phyloP scores from a whole-genome alignment of 2,888 invertebrate genomes.

The Drosophila eohydei region DNA sequence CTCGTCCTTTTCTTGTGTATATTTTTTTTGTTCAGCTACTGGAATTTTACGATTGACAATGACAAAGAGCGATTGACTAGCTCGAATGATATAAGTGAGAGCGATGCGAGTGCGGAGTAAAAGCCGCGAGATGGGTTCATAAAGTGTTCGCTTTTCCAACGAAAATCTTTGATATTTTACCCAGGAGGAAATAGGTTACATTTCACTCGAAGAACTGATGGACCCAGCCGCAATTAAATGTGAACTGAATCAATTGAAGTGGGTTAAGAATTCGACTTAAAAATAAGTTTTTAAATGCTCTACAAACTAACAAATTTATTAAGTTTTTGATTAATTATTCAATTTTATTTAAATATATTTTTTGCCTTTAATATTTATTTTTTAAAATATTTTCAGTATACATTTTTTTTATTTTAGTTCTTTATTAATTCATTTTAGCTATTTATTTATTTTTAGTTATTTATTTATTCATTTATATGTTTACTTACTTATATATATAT shows the following conservation, averaged over 20 bases:
- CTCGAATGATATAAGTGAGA: conserved; percentile 13
- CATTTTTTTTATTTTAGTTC: too few species aligned
- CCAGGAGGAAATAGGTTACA: neutral
- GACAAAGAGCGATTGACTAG: conserved; percentile 65
- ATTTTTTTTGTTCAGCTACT: conserved; percentile 20
- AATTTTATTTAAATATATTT: too few species aligned
- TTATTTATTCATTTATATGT: too few species aligned
- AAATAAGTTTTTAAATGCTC: too few species aligned
- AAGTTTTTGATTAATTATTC: neutral
- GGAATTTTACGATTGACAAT: conserved; percentile 73
- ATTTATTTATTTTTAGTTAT: too few species aligned
- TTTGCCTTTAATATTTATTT: too few species aligned
- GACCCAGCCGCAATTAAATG: neutral
- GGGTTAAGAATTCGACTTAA: too few species aligned
- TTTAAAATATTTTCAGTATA: too few species aligned
- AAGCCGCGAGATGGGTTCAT: conserved; percentile 22
- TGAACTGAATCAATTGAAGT: too few species aligned
- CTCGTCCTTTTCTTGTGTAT: conserved; percentile 38
- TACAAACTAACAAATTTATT: too few species aligned
- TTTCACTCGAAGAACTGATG: neutral
- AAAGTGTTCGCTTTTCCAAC: neutral
- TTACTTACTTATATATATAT: too few species aligned
- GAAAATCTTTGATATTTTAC: neutral
- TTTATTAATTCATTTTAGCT: too few species aligned
- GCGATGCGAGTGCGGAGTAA: conserved; percentile 1